Percentiles rank a stretch among this genome's conserved stretches.
These are phyloP conservation scores for Argopecten irradians DNA, from an alignment of 1,140 invertebrate genomes.

Conservation along the genomic window DNA sequence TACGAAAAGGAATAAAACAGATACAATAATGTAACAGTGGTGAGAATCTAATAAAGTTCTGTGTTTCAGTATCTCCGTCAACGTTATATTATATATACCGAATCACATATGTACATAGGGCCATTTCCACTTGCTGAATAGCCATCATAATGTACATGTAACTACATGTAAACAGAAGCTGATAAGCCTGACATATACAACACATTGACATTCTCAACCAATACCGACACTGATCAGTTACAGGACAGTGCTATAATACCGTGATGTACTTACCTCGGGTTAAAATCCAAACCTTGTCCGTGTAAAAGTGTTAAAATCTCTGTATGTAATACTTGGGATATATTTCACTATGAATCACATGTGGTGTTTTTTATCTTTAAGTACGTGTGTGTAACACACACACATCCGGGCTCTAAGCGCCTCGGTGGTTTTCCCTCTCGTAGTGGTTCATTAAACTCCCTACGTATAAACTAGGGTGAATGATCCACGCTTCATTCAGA, in stretches of 20 bases:
- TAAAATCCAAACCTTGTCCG: not conserved
- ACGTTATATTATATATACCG: too few relatives aligned
- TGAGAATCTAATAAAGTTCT: too few relatives aligned
- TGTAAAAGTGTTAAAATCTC: not conserved
- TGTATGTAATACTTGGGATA: not conserved
- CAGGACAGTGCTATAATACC: not conserved
- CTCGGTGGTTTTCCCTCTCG: constrained; percentile 13
- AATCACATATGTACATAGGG: not conserved
- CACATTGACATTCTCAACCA: not conserved
- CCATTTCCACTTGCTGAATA: not conserved
- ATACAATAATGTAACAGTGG: too few relatives aligned
- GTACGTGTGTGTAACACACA: not conserved
- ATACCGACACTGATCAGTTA: not conserved
- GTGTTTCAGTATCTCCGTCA: too few relatives aligned
- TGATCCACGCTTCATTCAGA: not conserved
- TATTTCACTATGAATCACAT: constrained; percentile 17
- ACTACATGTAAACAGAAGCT: not conserved
- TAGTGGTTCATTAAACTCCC: not conserved
- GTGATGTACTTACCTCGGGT: not conserved
- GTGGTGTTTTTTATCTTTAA: not conserved
- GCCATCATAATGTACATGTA: not conserved
- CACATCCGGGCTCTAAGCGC: not conserved
- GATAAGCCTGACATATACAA: not conserved
- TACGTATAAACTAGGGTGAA: not conserved
- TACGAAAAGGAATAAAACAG: too few relatives aligned